These are phyloP conservation scores for Heliocidaris tuberculata DNA, from an alignment of 35 echinoderm and acorn worm genomes.

Conservation along the genomic window DNA sequence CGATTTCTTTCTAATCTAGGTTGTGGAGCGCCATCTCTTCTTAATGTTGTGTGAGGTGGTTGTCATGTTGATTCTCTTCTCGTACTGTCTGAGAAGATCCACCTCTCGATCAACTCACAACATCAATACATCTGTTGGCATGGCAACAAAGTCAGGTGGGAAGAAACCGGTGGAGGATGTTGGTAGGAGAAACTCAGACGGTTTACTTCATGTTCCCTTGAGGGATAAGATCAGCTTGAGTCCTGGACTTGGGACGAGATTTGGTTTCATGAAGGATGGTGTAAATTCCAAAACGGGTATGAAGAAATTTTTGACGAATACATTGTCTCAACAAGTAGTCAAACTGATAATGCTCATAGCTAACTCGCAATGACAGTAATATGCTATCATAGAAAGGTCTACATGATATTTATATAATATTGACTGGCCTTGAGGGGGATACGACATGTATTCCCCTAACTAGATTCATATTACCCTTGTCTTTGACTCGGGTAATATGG, in stretches of 20 bases:
- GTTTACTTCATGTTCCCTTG: conserved; percentile 21
- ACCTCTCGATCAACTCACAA: background rate
- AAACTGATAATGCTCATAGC: too few relatives aligned
- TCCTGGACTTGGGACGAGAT: background rate
- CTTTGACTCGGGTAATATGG: too few relatives aligned
- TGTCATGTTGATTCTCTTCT: conserved; percentile 70
- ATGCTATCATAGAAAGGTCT: too few relatives aligned
- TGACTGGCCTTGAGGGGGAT: too few relatives aligned
- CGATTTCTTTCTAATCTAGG: background rate
- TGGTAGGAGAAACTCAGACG: conserved; percentile 33
- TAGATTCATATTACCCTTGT: too few relatives aligned
- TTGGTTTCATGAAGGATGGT: background rate
- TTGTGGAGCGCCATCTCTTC: conserved; percentile 79
- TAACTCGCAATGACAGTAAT: too few relatives aligned
- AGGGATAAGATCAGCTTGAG: conserved; percentile 11
- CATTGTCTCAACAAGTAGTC: background rate
- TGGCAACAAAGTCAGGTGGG: background rate
- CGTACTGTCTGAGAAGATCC: conserved; percentile 55
- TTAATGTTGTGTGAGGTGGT: conserved; percentile 79
- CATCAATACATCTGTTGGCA: background rate
- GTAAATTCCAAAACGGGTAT: conserved; percentile 16
- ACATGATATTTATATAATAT: too few relatives aligned
- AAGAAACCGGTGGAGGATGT: background rate
- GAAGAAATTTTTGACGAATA: background rate
- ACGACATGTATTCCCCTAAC: too few relatives aligned